phyloP scores from a whole-genome alignment of 2,797 vertebrate species.

The Myoxocephalus aenaeus region DNA sequence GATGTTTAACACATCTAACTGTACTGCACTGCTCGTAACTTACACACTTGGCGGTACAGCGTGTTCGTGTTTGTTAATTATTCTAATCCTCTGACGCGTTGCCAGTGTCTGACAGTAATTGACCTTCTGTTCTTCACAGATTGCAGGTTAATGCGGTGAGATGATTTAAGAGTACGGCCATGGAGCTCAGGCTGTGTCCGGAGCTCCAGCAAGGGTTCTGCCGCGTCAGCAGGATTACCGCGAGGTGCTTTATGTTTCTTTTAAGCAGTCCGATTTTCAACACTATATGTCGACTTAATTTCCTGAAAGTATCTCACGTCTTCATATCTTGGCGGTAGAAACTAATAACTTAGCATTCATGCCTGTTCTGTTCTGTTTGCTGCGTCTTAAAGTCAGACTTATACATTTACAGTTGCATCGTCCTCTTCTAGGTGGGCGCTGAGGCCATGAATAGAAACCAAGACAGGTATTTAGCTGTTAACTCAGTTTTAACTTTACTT shows the following conservation, averaged over 20 bases:
- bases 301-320: too few species aligned
- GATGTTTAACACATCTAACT: not conserved
- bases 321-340: too few species aligned
- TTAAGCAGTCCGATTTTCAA: not conserved
- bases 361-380: too few species aligned
- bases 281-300: too few species aligned
- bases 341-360: too few species aligned
- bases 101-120: conserved; percentile 39
- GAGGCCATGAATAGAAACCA: too few species aligned
- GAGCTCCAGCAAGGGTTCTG: conserved; percentile 1
- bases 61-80: conserved; percentile 53
- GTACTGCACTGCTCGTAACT: not conserved
- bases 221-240: not conserved
- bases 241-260: not conserved
- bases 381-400: too few species aligned
- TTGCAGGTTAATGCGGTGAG: conserved; percentile 17
- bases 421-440: too few species aligned
- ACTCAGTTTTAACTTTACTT: too few species aligned
- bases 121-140: conserved; percentile 55
- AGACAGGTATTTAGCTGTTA: too few species aligned
- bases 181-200: not conserved
- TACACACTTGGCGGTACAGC: conserved; percentile 17
- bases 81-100: conserved; percentile 53
- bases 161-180: conserved; percentile 9
- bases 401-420: too few species aligned